Percentiles rank a stretch among this genome's conserved stretches.
Conservation (phyloP, 2,888 invertebrate species). For the Orthosia incerta region DNA sequence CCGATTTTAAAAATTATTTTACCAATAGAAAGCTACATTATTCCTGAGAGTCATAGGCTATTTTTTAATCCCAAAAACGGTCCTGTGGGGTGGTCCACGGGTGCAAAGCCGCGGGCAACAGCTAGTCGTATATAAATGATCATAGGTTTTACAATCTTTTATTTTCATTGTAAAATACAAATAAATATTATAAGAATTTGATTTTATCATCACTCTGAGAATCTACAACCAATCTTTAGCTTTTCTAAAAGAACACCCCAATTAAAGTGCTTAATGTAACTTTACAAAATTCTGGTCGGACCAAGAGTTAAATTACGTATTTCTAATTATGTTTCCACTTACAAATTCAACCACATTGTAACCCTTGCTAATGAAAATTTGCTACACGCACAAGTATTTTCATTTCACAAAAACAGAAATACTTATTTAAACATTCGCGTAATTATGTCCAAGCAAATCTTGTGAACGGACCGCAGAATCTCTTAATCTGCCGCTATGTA, state of each 20-base stretch:
- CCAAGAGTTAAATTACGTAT: constrained; percentile 19
- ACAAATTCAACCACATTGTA: not conserved
- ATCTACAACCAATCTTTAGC: no score
- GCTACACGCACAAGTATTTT: not conserved
- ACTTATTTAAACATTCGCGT: not conserved
- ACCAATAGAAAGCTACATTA: no score
- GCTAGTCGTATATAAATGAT: no score
- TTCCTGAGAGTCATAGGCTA: no score
- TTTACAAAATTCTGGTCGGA: not conserved
- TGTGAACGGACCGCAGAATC: constrained; percentile 8
- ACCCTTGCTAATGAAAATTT: not conserved
- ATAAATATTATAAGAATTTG: no score
- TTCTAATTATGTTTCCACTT: constrained; percentile 22
- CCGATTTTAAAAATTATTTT: no score
- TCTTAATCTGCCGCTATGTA: constrained; percentile 11
- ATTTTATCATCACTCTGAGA: no score
- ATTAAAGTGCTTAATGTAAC: not conserved
- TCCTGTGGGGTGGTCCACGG: no score
- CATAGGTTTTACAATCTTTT: no score
- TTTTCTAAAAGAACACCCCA: not conserved
- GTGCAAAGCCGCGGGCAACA: no score
- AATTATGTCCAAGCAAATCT: constrained; percentile 2
- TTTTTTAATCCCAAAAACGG: no score
- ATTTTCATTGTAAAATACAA: no score
- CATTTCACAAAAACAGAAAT: not conserved